Evolutionary conservation across 2,888 invertebrate species (phyloP).

Genomic region (Ennomos fuscantarius): DNA sequence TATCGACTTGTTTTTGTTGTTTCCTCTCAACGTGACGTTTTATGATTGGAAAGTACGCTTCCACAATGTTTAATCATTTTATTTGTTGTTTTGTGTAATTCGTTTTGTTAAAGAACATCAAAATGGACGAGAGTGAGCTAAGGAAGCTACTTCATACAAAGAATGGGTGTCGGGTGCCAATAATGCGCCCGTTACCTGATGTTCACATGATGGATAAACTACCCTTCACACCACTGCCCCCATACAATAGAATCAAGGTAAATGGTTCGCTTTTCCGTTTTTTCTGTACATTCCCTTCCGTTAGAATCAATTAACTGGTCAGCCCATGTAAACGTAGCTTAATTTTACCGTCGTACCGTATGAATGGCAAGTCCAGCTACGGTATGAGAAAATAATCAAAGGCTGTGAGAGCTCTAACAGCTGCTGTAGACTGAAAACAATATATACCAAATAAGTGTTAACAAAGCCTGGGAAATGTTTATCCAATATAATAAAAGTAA

Average conservation of each 20-base stretch:
- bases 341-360: too few relatives aligned
- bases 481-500: conserved; percentile 1
- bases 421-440: too few relatives aligned
- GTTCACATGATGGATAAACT: conserved; percentile 66
- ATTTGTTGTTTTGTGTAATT: conserved; percentile 30
- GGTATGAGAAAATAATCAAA: too few relatives aligned
- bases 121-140: conserved; percentile 76
- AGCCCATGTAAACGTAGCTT: too few relatives aligned
- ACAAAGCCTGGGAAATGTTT: neutral
- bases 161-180: conserved; percentile 74
- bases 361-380: too few relatives aligned
- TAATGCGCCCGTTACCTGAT: conserved; percentile 72
- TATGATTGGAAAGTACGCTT: conserved; percentile 8
- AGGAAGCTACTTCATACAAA: conserved; percentile 74
- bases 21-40: conserved; percentile 5
- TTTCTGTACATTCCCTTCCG: too few relatives aligned
- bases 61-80: conserved; percentile 21
- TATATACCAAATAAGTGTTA: neutral
- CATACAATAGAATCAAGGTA: conserved; percentile 78
- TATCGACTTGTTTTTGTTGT: neutral
- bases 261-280: too few relatives aligned
- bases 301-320: too few relatives aligned
- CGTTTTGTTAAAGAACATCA: conserved; percentile 31
- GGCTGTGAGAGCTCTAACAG: too few relatives aligned
- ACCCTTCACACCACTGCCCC: conserved; percentile 71